Conservation (phyloP, 2,113 vertebrate genomes). For the Myiopsitta monachus region DNA sequence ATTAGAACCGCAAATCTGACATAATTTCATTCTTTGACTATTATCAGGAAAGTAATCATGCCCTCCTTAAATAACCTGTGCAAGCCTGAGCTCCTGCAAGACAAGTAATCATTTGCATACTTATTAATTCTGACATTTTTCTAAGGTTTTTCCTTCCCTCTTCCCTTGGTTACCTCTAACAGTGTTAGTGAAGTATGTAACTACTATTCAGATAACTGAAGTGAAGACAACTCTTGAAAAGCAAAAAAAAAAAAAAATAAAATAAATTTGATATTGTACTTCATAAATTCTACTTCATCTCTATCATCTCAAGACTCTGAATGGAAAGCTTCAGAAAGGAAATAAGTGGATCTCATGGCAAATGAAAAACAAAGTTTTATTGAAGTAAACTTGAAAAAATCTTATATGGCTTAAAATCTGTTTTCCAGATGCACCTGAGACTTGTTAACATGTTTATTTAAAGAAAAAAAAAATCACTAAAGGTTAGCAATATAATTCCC, state of each 20-base stretch:
- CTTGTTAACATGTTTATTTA: background rate
- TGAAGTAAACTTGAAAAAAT: background rate
- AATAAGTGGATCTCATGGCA: background rate
- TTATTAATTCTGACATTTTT: conserved; percentile 8
- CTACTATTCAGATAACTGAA: background rate
- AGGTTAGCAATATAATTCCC: background rate
- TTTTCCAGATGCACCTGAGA: background rate
- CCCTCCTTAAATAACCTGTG: background rate
- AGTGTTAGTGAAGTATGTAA: background rate
- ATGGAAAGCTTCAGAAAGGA: background rate
- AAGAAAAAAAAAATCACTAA: background rate
- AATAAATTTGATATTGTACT: background rate
- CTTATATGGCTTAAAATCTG: background rate
- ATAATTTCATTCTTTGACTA: background rate
- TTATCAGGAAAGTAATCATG: conserved; percentile 2
- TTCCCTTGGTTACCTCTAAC: background rate
- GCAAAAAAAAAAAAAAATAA: background rate
- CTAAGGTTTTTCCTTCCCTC: background rate
- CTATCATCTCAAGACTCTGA: background rate
- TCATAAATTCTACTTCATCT: background rate
- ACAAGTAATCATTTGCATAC: conserved; percentile 9
- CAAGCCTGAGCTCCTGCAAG: conserved; percentile 11
- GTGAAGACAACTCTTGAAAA: background rate
- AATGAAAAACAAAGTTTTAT: background rate
- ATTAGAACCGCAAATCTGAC: background rate